Evolutionary conservation across 1,140 invertebrate genomes (phyloP), one percentile per base, ranked within the genome.

Genomic region (Drosophila ananassae): DNA sequence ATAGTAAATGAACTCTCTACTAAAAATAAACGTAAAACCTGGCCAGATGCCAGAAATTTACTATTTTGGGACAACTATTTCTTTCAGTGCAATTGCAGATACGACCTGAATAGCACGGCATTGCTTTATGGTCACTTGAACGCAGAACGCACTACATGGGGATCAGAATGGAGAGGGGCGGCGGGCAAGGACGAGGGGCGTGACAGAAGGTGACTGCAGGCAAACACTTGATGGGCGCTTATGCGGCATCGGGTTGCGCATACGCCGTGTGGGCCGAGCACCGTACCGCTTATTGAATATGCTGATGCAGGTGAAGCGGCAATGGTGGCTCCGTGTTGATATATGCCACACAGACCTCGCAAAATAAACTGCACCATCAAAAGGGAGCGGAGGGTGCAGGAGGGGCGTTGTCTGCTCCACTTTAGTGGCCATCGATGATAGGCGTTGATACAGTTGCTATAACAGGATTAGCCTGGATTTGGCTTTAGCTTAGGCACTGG

Each of bases 91-190:
- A 37, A 1, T 28, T 12, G 17, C 41, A 56, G 62, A 68, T 53
- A 37, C 58, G 46, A 73, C 61, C 48, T 58, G 67, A 68, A 64
- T 63, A 60, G 72, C 63, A 50, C 71, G 71, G 48, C 62, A 79
- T 71, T 89, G 76, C 79, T 87, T 82, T 82, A 82, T 87, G 79
- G 76, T 78, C 79, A 78, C 82, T 66, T 75, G 57, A 76, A 77
- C 56, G 74, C 79, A 74, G 56, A 50, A 73, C 51, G 66, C 51
- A 41, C n/a, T 39, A 44, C 32, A 2, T 17, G 63, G 41, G 59
- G 30, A 39, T 24, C 4, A 9, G 17, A 30, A 25, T 12, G 22
- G 22, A 7, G 21, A 24, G 50, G 34, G 13, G 22, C 13, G 41
- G 22, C 13, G 41, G 8, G 24, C 9, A 6, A 10, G 9, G 1